Conservation (phyloP, 2,797 vertebrate genomes). For the Anabacerthia variegaticeps region DNA sequence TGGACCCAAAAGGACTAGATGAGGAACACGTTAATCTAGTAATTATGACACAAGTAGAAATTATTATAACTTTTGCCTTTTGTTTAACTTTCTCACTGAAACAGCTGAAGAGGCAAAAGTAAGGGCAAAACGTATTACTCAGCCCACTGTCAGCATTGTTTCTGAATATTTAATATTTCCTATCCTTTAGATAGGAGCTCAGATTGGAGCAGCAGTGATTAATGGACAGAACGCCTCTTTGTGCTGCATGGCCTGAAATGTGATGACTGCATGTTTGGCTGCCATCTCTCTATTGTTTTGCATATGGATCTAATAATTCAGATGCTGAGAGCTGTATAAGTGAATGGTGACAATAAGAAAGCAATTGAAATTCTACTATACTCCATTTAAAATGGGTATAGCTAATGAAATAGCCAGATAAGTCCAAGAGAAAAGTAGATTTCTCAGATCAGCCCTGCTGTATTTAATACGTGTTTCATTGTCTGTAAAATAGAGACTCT, state of each 20-base stretch:
- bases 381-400: neutral
- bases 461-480: neutral
- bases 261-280: neutral
- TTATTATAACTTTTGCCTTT: neutral
- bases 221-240: neutral
- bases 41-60: neutral
- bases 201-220: neutral
- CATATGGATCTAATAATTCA: neutral
- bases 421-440: neutral
- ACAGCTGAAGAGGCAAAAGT: neutral
- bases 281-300: neutral
- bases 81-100: neutral
- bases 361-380: neutral
- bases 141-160: neutral
- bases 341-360: neutral
- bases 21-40: neutral
- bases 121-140: neutral
- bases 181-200: neutral
- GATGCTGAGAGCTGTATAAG: neutral
- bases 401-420: neutral
- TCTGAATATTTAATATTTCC: neutral
- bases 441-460: neutral
- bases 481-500: neutral
- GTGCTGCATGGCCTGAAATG: neutral
- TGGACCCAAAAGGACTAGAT: neutral